These are phyloP conservation scores for Capricornis sumatraensis DNA, from an alignment of 2,113 vertebrate species.

Conservation along the genomic window DNA sequence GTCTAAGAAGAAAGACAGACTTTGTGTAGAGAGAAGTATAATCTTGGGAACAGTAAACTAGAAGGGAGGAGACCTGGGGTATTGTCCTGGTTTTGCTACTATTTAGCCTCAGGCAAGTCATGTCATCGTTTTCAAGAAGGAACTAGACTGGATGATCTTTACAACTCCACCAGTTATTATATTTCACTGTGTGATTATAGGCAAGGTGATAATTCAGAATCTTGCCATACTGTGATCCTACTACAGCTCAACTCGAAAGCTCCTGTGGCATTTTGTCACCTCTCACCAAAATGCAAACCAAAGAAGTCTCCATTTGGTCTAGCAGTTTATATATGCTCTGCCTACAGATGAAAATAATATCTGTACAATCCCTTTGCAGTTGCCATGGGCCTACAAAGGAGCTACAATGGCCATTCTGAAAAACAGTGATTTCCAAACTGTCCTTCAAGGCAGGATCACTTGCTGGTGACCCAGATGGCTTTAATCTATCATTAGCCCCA, in stretches of 20 bases:
- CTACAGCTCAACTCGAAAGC: background rate
- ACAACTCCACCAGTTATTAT: background rate
- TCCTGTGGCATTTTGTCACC: background rate
- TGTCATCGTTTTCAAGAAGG: background rate
- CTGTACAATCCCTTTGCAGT: background rate
- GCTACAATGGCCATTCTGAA: background rate
- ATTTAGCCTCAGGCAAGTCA: background rate
- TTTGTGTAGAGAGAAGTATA: background rate
- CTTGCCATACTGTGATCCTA: background rate
- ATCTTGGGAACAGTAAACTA: background rate
- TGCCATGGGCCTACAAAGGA: background rate
- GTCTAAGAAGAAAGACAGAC: conserved; percentile 74
- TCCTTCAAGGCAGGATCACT: background rate
- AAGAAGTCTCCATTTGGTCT: background rate
- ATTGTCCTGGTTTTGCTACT: background rate
- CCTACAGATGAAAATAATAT: background rate
- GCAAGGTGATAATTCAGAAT: background rate
- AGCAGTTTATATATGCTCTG: background rate
- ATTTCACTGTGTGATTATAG: background rate
- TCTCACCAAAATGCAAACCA: conserved; percentile 11
- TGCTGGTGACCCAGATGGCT: background rate
- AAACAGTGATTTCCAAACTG: background rate
- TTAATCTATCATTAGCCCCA: background rate
- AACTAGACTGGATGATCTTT: background rate
- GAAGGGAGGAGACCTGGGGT: background rate